phyloP scores from a whole-genome alignment of 2,888 invertebrate genomes.

The Barypeithes pellucidus region DNA sequence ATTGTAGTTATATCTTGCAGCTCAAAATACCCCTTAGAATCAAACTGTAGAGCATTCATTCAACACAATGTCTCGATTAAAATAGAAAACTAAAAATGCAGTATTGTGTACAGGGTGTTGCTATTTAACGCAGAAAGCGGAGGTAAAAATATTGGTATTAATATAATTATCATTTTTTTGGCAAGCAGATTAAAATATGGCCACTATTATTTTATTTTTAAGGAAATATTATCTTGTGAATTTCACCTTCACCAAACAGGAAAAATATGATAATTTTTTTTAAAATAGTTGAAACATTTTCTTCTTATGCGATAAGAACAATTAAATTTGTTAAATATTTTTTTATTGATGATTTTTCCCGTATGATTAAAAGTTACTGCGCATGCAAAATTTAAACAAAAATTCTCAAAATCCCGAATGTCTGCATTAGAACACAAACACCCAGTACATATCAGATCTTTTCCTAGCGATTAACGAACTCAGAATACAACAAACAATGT shows the following conservation, averaged over 20 bases:
- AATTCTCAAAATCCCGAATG: neutral
- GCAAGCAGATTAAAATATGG: neutral
- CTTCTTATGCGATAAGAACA: too few species aligned
- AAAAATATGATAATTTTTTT: too few species aligned
- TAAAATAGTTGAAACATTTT: too few species aligned
- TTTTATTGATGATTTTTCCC: too few species aligned
- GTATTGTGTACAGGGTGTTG: conserved; percentile 21
- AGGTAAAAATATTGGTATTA: neutral
- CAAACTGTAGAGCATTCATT: conserved; percentile 5
- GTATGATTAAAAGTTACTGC: too few species aligned
- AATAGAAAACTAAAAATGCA: conserved; percentile 34
- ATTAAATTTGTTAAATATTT: too few species aligned
- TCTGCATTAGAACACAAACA: conserved; percentile 18
- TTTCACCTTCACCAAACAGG: too few species aligned
- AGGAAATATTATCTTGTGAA: too few species aligned
- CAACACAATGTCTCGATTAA: conserved; percentile 28
- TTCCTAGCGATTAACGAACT: neutral
- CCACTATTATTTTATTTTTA: neutral
- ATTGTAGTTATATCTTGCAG: neutral
- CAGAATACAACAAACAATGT: conserved; percentile 2
- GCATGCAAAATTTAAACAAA: neutral
- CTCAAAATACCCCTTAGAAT: conserved; percentile 3
- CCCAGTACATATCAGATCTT: conserved; percentile 34
- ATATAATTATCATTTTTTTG: too few species aligned
- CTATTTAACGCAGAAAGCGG: conserved; percentile 8